A percentile compares a stretch with the other conserved stretches of the same genome.
Conservation (phyloP, 2,113 vertebrate species). For the Stigmatopora nigra region DNA sequence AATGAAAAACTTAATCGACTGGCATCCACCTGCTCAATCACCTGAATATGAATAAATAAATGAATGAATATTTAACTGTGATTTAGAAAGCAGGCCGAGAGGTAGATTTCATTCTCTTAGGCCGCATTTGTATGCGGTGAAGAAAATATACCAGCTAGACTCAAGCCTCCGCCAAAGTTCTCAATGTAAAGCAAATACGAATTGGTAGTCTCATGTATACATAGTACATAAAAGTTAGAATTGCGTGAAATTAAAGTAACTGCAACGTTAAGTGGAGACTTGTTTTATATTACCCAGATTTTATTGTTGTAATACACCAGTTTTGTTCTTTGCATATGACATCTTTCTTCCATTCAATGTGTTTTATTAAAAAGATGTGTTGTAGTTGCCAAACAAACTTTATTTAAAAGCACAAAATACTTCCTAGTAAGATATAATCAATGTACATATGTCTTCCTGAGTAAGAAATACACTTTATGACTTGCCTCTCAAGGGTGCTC, state of each 20-base stretch:
- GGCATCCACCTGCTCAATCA: conserved; percentile 46
- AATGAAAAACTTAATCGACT: conserved; percentile 55
- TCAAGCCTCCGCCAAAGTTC: not conserved
- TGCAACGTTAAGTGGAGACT: not conserved
- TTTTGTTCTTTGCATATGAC: not conserved
- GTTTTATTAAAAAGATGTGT: too few species aligned
- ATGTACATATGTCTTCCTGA: too few species aligned
- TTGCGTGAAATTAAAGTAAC: not conserved
- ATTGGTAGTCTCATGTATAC: not conserved
- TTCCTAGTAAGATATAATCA: too few species aligned
- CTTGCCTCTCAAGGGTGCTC: too few species aligned
- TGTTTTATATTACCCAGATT: too few species aligned
- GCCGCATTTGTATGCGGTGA: not conserved
- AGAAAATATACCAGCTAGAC: not conserved
- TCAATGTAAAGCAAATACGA: not conserved
- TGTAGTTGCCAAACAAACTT: too few species aligned
- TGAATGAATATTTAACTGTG: conserved; percentile 40
- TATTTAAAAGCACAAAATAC: too few species aligned
- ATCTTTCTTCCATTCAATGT: not conserved
- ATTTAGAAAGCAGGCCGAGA: conserved; percentile 14
- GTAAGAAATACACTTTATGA: too few species aligned
- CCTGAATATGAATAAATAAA: conserved; percentile 57
- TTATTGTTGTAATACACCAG: not conserved
- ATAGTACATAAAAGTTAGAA: not conserved
- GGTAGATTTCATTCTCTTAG: conserved; percentile 6